These are phyloP conservation scores for Turritopsis rubra DNA, from an alignment of 30 jellyfish, hydroid and myxozoan species.

Conservation along the genomic window DNA sequence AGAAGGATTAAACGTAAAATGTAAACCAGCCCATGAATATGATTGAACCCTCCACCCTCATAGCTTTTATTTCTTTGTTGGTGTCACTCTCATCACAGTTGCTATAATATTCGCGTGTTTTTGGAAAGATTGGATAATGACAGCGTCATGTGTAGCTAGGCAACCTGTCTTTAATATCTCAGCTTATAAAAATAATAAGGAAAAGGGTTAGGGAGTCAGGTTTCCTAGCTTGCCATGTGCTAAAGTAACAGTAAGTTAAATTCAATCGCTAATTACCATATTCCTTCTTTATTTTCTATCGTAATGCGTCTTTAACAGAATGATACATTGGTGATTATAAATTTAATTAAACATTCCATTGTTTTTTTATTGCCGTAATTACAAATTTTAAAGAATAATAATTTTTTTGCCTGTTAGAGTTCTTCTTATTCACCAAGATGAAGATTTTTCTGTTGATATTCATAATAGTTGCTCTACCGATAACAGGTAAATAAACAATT, in stretches of 20 bases:
- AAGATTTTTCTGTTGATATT: background rate
- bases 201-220: no score
- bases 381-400: background rate
- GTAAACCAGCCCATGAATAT: background rate
- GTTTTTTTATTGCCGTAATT: background rate
- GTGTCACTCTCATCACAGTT: background rate
- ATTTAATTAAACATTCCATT: background rate
- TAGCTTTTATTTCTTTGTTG: background rate
- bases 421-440: background rate
- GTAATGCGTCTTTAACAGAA: background rate
- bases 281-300: no score
- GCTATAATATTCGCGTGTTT: background rate
- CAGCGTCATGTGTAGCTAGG: background rate
- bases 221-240: no score
- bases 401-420: background rate
- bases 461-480: background rate
- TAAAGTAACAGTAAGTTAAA: background rate
- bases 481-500: background rate
- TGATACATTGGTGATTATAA: background rate
- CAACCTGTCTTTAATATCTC: no score
- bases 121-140: background rate
- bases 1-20: background rate
- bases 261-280: background rate
- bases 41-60: background rate
- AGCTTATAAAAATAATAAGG: no score